Percentiles rank a stretch among this genome's conserved stretches.
These are phyloP conservation scores for human (Homo sapiens) DNA, from an alignment of 2,113 vertebrate genomes.

Conservation along the genomic window GRCh38 chr4:182000501-182001000, in stretches of 20 bases:
- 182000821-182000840: slow-evolving; percentile 18
- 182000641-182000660: neutral
- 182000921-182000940: neutral
- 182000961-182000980: neutral
- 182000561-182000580: neutral
- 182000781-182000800: neutral
- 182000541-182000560: neutral
- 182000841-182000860: neutral
- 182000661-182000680: neutral
- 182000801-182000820: neutral
- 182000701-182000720: neutral
- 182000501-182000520: slow-evolving; percentile 42
- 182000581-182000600: neutral
- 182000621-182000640: neutral
- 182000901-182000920: slow-evolving; percentile 31
- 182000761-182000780: neutral
- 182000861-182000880: neutral
- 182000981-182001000: neutral
- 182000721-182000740: neutral
- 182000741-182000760: neutral
- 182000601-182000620: accelerated
- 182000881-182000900: neutral
- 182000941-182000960: neutral
- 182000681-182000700: neutral
- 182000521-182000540: neutral